phyloP scores from a whole-genome alignment of 2,113 vertebrate species.

The Cettia cetti region DNA sequence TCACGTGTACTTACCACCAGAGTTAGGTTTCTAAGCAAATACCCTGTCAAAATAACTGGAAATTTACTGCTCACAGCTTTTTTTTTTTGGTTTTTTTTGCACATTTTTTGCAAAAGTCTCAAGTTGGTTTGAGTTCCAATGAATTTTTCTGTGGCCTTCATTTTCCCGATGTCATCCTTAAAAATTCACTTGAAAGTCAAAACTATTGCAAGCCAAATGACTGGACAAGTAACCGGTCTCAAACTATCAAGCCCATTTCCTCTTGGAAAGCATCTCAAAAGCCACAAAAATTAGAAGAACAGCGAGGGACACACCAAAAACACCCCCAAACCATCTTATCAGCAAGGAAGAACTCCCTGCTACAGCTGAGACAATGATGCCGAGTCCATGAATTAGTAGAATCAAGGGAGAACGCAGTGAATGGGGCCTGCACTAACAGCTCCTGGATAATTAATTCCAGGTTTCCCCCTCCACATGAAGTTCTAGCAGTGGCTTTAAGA shows the following conservation, averaged over 20 bases:
- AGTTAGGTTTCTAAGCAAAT: not conserved
- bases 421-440: not conserved
- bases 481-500: accelerated
- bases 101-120: no score
- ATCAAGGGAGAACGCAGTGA: accelerated
- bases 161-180: accelerated
- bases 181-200: not conserved
- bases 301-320: not conserved
- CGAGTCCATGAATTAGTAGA: not conserved
- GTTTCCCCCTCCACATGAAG: accelerated
- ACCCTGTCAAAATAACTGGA: not conserved
- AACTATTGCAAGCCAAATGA: accelerated
- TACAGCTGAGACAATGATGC: accelerated
- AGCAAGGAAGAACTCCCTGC: not conserved
- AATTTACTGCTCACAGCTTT: not conserved
- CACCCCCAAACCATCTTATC: not conserved
- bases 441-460: not conserved
- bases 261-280: not conserved
- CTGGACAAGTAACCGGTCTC: not conserved
- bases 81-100: not conserved
- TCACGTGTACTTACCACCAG: not conserved
- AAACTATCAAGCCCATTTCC: not conserved
- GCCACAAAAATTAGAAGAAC: not conserved
- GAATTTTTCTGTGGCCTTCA: not conserved
- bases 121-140: not conserved